These are phyloP conservation scores for Gymnocheta viridis DNA, from an alignment of 2,888 invertebrate species.

Conservation along the genomic window DNA sequence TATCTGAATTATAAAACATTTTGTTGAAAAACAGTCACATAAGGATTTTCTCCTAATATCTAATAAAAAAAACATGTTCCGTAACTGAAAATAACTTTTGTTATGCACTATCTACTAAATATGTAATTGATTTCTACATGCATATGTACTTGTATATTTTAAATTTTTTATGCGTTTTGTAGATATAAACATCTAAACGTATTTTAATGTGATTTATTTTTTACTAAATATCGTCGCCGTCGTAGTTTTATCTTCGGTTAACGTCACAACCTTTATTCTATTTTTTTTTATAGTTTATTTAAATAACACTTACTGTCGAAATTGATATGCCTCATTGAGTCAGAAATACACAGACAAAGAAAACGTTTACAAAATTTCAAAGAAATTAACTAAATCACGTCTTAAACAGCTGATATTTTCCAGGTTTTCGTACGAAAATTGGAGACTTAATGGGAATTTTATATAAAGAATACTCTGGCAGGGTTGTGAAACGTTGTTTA, in stretches of 20 bases:
- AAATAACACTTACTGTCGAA: slow-evolving; percentile 30
- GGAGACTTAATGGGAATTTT: too few species aligned
- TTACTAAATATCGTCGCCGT: background rate
- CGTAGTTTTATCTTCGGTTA: slow-evolving; percentile 1
- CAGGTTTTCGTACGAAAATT: too few species aligned
- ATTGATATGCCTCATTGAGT: slow-evolving; percentile 52
- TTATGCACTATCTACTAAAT: slow-evolving; percentile 2
- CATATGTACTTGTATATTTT: slow-evolving; percentile 8
- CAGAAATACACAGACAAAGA: slow-evolving; percentile 5
- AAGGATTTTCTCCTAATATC: background rate
- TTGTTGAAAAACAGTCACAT: background rate
- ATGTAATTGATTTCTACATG: slow-evolving; percentile 8
- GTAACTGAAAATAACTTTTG: slow-evolving; percentile 5
- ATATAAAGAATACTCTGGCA: too few species aligned
- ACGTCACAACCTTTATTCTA: slow-evolving; percentile 42
- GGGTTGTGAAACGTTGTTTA: too few species aligned
- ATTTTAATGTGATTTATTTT: slow-evolving; percentile 26
- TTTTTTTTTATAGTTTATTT: slow-evolving; percentile 9
- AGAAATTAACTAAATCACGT: background rate
- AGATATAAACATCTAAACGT: background rate
- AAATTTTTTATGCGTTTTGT: slow-evolving; percentile 21
- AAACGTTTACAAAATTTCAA: background rate
- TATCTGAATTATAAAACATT: too few species aligned
- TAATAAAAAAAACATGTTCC: background rate
- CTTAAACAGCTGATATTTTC: background rate